Evolutionary conservation across 2,888 invertebrate genomes (phyloP), one percentile per base, ranked within the genome.

Genomic region (Polia nebulosa): DNA sequence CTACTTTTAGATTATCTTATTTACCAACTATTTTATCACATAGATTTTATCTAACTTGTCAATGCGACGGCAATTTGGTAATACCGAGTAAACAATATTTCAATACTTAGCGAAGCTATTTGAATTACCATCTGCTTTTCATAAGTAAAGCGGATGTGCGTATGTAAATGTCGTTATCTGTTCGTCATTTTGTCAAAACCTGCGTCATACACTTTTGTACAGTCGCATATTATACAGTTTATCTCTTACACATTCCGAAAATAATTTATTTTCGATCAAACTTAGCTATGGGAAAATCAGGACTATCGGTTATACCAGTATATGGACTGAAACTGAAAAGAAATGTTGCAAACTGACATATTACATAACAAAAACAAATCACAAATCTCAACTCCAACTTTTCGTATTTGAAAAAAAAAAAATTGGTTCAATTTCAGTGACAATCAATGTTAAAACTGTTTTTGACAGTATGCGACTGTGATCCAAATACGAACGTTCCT

Each of bases 71-170:
- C 44, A 61, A 62, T 69, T 69, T n/a, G 3, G 27, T 34, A 39
- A 41, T 22, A 53, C 22, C 56, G 45, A 57, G 36, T 69, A 53
- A 73, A 61, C 20, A 58, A 44, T 61, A 36, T 49, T 67, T 49
- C 58, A 39, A 62, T 67, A 55, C 34, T 56, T 41, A 22, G 7
- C 22, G 3, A 56, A 55, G 22, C 60, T 56, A 66, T 34, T 60
- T 39, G 11, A 45, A 74, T 62, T 69, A 62, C 22, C 56, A 61
- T 61, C 47, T 39, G 39, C 51, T 53, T 65, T 76, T 72, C 72
- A 76, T 72, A 56, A 59, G 34, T 41, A 66, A 55, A 34, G 55
- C 66, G 76, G 76, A 76, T 59, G 72, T 76, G 67, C 56, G 76
- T 55, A 63, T 56, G 58, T 72, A 55, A 58, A 47, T 66, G 20